Evolutionary conservation across 2,113 vertebrate genomes (phyloP), one percentile per base, ranked within the genome.

Genomic region (Upupa epops): DNA sequence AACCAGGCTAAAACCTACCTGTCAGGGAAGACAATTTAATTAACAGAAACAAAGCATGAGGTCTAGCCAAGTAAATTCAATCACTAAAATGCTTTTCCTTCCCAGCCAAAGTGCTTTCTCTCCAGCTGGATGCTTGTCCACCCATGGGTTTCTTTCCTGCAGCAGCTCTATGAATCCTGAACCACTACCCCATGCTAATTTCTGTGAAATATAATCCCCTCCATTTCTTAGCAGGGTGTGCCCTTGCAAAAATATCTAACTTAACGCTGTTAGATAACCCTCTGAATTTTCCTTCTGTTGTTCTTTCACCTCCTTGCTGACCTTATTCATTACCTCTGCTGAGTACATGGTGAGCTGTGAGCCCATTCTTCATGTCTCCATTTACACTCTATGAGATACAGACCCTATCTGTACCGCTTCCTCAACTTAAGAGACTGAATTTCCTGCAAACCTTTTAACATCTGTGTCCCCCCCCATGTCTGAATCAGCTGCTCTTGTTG

Each of bases 401-500:
- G 56, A 58, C 42, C 81, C 80, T 78, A 76, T 82, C 70, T 92
- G 84, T 54, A 89, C 29, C 68, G 24, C 49, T 79, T 90, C 77
- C 58, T 73, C 54, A 28, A 60, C 16, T 61, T 52, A 78, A 48
- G n/a, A 8, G 46, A 90, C 61, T 13, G 19, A 79, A 87, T 89
- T 93, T 87, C 77, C 77, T 84, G 54, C 58, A 84, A 93, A 90
- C 77, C 74, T 92, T 92, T 56, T 6, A 77, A 90, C 92, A 92
- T 90, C 90, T 88, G 90, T 73, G 63, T 49, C 75, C 42, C 37
- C 75, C 42, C 37, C 60, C 9, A 32, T 17, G 51, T 32, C 77
- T 79, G 84, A 82, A 69, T 90, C 92, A 93, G 86, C 89, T 90
- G 84, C 84, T 89, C 89, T 79, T 84, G 81, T 91, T 92, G 91